These are phyloP conservation scores for Aphelocoma coerulescens DNA, from an alignment of 2,113 vertebrate genomes.

Conservation along the genomic window DNA sequence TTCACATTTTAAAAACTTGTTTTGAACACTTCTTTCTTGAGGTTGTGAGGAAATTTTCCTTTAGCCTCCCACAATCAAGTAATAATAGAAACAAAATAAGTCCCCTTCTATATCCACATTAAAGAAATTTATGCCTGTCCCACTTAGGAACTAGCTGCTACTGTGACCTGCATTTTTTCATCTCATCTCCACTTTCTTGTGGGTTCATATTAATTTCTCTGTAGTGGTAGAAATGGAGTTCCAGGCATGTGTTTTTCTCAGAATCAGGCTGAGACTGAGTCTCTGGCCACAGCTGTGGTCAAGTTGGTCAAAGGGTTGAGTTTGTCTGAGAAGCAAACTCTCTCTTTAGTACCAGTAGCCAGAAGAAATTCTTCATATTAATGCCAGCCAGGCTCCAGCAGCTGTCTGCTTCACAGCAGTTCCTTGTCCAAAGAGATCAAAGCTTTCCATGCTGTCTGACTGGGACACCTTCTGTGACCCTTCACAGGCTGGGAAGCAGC, in stretches of 20 bases:
- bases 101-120: background rate
- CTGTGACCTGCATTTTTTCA: background rate
- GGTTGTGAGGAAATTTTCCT: background rate
- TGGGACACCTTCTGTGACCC: background rate
- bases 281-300: background rate
- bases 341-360: background rate
- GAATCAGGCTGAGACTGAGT: background rate
- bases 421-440: background rate
- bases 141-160: background rate
- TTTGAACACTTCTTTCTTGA: background rate
- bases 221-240: constrained; percentile 5
- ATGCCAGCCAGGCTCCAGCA: background rate
- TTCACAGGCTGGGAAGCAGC: background rate
- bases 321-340: background rate
- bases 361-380: background rate
- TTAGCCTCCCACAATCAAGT: background rate
- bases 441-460: background rate
- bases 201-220: constrained; percentile 21
- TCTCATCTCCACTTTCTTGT: constrained; percentile 2
- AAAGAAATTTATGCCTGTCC: background rate
- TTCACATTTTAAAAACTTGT: background rate
- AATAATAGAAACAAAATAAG: background rate
- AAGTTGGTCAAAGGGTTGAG: background rate
- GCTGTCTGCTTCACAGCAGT: background rate
- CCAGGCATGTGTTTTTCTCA: background rate